These are phyloP conservation scores for Globodera rostochiensis DNA, from an alignment of 1,140 invertebrate species.

Conservation along the genomic window DNA sequence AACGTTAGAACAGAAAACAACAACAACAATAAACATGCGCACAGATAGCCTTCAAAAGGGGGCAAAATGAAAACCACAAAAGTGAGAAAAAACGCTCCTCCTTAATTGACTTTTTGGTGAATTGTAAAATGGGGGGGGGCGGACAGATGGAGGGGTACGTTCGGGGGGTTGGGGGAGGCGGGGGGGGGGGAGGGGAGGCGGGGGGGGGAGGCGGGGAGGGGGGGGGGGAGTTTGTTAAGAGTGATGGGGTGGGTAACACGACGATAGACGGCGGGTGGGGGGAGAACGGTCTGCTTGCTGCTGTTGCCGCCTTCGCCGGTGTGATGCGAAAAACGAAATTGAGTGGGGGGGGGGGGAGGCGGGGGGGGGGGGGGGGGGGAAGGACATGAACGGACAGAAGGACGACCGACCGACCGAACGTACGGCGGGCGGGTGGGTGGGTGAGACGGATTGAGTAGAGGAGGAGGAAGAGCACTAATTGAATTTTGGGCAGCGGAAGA, in stretches of 20 bases:
- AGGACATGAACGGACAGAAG: not conserved
- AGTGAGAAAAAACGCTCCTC: not conserved
- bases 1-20: no score
- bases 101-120: not conserved
- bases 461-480: not conserved
- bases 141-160: not conserved
- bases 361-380: no score
- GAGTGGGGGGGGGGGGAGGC: not conserved
- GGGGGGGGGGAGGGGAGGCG: no score
- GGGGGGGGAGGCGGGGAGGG: no score
- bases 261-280: not conserved
- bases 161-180: no score
- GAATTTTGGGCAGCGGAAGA: not conserved
- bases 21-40: not conserved
- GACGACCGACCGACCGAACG: not conserved
- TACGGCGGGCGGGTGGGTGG: no score
- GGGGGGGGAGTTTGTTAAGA: not conserved
- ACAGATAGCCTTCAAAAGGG: not conserved
- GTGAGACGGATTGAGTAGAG: not conserved
- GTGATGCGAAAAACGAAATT: not conserved
- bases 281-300: not conserved
- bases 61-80: not conserved
- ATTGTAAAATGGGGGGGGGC: not conserved
- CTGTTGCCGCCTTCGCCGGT: not conserved
- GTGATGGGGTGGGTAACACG: not conserved